Conservation (phyloP, 2,113 vertebrate genomes). For the Thomomys bottae region DNA sequence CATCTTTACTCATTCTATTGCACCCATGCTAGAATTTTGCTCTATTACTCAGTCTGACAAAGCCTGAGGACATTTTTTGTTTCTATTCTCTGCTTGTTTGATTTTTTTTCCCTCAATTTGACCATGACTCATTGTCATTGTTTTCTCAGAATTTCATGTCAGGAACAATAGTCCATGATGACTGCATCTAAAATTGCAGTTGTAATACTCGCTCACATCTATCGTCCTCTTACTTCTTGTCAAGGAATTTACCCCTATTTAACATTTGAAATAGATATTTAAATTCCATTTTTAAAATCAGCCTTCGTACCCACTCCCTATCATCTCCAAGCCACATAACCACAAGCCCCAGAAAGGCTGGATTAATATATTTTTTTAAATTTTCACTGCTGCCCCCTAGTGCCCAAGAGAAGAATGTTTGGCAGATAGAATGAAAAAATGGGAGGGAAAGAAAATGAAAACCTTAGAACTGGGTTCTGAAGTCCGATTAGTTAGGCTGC, state of each 20-base stretch:
- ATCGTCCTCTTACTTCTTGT: neutral
- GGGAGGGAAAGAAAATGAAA: neutral
- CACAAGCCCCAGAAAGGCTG: neutral
- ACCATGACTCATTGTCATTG: neutral
- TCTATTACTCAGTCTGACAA: neutral
- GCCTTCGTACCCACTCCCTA: neutral
- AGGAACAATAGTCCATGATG: neutral
- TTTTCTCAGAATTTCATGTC: neutral
- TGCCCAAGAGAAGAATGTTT: neutral
- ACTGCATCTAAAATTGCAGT: neutral
- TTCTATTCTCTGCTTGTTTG: neutral
- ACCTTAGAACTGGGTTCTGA: neutral
- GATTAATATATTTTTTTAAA: neutral
- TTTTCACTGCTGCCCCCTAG: conserved; percentile 1
- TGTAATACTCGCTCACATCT: neutral
- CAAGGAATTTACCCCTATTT: neutral
- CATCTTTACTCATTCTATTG: neutral
- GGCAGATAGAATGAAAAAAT: neutral
- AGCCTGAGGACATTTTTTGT: neutral
- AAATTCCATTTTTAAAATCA: neutral
- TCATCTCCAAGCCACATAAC: neutral
- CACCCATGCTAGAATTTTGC: neutral
- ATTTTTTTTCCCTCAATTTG: neutral
- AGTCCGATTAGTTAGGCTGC: neutral
- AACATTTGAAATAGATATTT: neutral